Conservation (phyloP, 2,888 invertebrate species). For the Mylabris sibirica region DNA sequence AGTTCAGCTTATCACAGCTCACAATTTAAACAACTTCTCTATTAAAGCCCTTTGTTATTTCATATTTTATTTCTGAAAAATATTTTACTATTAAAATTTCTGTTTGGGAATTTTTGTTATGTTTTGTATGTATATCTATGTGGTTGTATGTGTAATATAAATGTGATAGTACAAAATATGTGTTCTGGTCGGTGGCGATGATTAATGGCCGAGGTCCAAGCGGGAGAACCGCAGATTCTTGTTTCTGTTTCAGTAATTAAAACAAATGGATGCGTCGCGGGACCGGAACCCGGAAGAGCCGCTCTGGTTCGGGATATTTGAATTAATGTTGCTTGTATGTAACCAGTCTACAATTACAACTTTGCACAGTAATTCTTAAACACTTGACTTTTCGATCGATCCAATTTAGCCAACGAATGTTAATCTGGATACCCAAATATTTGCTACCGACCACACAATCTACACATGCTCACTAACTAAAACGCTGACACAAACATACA, state of each 20-base stretch:
- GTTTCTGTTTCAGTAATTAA: conserved; percentile 55
- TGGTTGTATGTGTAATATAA: neutral
- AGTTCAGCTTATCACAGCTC: conserved; percentile 37
- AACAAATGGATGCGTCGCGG: conserved; percentile 51
- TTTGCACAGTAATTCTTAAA: conserved; percentile 34
- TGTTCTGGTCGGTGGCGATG: conserved; percentile 31
- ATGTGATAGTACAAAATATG: conserved; percentile 1
- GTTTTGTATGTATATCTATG: neutral
- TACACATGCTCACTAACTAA: neutral
- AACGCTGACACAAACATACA: too few relatives aligned
- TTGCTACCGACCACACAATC: neutral
- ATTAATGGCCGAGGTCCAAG: conserved; percentile 48
- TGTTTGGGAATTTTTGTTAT: neutral
- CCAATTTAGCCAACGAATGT: neutral
- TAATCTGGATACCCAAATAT: neutral
- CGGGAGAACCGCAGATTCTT: conserved; percentile 52
- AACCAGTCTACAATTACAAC: conserved; percentile 44
- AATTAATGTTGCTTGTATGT: conserved; percentile 51
- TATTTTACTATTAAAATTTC: conserved; percentile 1
- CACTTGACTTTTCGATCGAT: conserved; percentile 20
- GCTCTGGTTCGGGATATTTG: conserved; percentile 46
- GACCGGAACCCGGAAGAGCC: conserved; percentile 48
- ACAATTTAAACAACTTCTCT: conserved; percentile 40
- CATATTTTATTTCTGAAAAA: neutral
- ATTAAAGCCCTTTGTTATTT: conserved; percentile 24